Conservation (phyloP, 2,797 vertebrate genomes). For the Enteromius trimaculatus region DNA sequence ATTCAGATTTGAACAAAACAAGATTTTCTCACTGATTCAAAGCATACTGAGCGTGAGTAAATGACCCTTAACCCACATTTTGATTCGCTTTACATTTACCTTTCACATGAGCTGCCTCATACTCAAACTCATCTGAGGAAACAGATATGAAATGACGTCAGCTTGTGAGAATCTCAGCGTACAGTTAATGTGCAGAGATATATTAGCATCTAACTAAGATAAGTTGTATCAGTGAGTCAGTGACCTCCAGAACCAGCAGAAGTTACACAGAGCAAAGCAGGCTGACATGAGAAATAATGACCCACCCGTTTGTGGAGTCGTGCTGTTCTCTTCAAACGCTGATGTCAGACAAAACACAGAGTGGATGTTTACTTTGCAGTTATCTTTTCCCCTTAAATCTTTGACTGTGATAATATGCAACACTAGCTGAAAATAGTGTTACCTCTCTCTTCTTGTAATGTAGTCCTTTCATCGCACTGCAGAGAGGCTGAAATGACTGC, state of each 20-base stretch:
- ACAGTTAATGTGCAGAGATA: background rate
- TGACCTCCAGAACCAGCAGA: background rate
- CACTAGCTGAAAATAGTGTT: constrained; percentile 45
- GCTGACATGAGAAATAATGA: background rate
- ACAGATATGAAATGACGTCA: background rate
- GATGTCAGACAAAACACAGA: background rate
- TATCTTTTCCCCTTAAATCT: background rate
- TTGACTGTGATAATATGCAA: background rate
- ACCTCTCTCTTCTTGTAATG: constrained; percentile 62
- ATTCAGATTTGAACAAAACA: constrained; percentile 1
- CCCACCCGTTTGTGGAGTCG: constrained; percentile 1
- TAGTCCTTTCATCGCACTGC: constrained; percentile 65
- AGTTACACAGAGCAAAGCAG: background rate
- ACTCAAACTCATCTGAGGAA: constrained; percentile 73
- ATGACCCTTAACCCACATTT: background rate
- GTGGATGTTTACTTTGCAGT: background rate
- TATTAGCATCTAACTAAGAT: background rate
- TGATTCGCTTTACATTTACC: constrained; percentile 61
- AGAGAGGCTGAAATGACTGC: constrained; percentile 72
- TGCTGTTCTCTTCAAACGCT: constrained; percentile 5
- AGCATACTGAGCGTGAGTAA: background rate
- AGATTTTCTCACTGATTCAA: constrained; percentile 26
- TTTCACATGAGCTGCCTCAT: constrained; percentile 68
- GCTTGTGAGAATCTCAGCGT: background rate
- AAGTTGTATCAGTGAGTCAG: background rate